Base-by-base conservation (phyloP, 2,113 vertebrate species). In the Microtus oregoni region DNA sequence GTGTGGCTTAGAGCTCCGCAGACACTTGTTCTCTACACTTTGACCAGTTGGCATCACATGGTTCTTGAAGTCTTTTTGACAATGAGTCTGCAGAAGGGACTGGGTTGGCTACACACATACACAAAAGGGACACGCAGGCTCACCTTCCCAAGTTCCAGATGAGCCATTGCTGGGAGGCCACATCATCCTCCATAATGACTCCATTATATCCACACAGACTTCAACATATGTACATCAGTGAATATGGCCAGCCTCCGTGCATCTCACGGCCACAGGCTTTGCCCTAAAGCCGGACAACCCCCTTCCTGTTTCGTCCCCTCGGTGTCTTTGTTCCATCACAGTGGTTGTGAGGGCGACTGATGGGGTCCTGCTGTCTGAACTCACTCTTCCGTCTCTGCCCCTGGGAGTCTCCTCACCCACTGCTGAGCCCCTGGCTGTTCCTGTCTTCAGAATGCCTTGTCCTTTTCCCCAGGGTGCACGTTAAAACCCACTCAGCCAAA, bases 401-500 rank as follows among this genome's bases (percentile, higher is more conserved):
- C 65, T 0, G 1, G 22, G 14, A 4, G 5, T 17, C 26, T 75
- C 35, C 72, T 70, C 41, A 30, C 47, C 68, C 83, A 20, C 44
- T 52, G 58, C 38, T 11, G 55, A 0, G n/a, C 35, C 5, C 1
- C 91, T 7, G 70, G 67, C 70, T 9, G 10, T 26, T 28, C 55
- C 72, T 2, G 26, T 24, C 91, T 87, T 63, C 15, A 22, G 67
- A 47, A 82, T 3, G 26, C 1, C 38, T n/a, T 61, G 0, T 72
- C 55, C 55, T 96, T 93, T 79, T 78, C 92, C 96, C 96, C 50
- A 70, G 93, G 90, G 93, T 68, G 61, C 61, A 47, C 44, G 77
- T 91, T 96, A 55, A 94, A 96, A 92, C 55, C 65, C 86, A 83
- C 91, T 97, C 91, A 73, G 96, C 81, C 92, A 89, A 94, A 97